Evolutionary conservation across 2,888 invertebrate species (phyloP), one percentile per base, ranked within the genome.

Genomic region (Charanyca ferruginea): DNA sequence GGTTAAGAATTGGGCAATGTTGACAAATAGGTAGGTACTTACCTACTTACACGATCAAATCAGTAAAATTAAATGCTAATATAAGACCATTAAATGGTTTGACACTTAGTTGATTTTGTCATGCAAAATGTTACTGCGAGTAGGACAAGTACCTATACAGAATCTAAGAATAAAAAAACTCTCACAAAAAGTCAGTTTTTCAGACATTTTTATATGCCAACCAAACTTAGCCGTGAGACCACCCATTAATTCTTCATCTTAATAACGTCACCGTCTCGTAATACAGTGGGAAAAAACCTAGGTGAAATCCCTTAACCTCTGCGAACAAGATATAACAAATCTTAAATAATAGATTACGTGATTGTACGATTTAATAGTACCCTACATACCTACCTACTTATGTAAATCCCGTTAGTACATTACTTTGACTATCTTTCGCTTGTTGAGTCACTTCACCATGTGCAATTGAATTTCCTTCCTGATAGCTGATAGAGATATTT

Each of bases 241-340:
- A 42, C n/a, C 2, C 3, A 18, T 18, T 16, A 38, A 38, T 38
- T 38, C 13, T 4, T 38, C 3, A 16, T 32, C 38, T 4, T 16
- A 38, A 41, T 42, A 7, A 42, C 42, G n/a, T 42, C 42, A 42
- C 8, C 18, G 18, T 4, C 8, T 1, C 11, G 1, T 5, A 16
- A 38, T 38, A 0, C 16, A 16, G 16, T 5, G 4, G 38, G 38
- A 38, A 38, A 38, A 38, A 38, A 16, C 6, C 9, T 32, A 2
- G 20, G 49, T 66, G 25, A 66, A 35, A 18, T 49, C 49, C 20
- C 42, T n/a, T 9, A 44, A 18, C 42, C 23, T 23, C 2, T 16
- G 16, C 1, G 25, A 6, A 25, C 16, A 44, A n/a, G n/a, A 22
- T 35, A 22, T 35, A 20, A 18, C 20, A 4, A n/a, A 35, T 51